Conservation (phyloP, 2,888 invertebrate genomes). For the Lacanobia wlatinum region DNA sequence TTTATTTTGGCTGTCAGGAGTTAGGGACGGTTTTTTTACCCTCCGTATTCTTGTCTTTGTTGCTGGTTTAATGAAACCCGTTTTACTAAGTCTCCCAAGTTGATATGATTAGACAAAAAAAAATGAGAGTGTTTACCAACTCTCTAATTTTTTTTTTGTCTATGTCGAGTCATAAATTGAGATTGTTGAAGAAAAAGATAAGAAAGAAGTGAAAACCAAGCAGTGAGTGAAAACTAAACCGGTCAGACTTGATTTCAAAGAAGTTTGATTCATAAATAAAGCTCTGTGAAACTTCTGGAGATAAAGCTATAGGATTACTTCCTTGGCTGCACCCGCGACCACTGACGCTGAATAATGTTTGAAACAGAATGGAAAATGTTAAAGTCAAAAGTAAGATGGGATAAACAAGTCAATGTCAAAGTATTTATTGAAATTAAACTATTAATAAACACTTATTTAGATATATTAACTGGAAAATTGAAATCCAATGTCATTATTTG, state of each 20-base stretch:
- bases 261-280: slow-evolving; percentile 43
- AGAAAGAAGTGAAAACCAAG: not conserved
- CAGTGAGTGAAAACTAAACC: slow-evolving; percentile 25
- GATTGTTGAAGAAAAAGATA: not conserved
- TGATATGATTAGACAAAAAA: too few relatives aligned
- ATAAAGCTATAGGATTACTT: slow-evolving; percentile 41
- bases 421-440: not conserved
- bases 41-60: too few relatives aligned
- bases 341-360: slow-evolving; percentile 22
- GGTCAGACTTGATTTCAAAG: slow-evolving; percentile 32
- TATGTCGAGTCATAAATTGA: slow-evolving; percentile 1
- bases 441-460: not conserved
- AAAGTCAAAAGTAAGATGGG: not conserved
- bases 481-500: too few relatives aligned
- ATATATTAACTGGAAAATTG: not conserved
- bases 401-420: not conserved
- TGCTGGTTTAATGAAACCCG: too few relatives aligned
- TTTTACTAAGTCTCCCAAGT: too few relatives aligned
- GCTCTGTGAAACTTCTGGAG: slow-evolving; percentile 15
- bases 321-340: slow-evolving; percentile 16
- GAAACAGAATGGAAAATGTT: slow-evolving; percentile 23
- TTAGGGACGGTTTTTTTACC: too few relatives aligned
- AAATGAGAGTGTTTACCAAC: too few relatives aligned
- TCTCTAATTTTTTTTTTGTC: too few relatives aligned
- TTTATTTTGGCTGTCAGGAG: too few relatives aligned